phyloP scores from a whole-genome alignment of 2,797 vertebrate species.

The Acanthiza pusilla region DNA sequence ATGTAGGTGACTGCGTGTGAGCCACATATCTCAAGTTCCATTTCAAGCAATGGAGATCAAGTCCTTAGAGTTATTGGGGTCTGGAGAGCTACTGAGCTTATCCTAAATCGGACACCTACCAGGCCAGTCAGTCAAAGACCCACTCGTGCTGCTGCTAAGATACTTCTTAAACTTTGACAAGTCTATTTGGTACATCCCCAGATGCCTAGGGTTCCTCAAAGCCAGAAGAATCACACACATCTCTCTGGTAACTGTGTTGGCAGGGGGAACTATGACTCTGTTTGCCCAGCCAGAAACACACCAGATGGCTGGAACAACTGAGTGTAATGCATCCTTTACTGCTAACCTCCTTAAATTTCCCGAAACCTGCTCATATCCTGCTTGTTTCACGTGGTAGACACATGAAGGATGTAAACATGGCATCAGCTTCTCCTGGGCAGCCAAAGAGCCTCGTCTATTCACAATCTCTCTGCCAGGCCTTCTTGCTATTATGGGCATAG shows the following conservation, averaged over 20 bases:
- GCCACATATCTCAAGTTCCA: conserved; percentile 15
- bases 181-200: neutral
- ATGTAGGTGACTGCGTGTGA: conserved; percentile 47
- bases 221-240: neutral
- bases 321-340: neutral
- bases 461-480: neutral
- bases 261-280: neutral
- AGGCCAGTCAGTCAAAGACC: neutral
- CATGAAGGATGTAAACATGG: neutral
- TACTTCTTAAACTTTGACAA: neutral
- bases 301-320: neutral
- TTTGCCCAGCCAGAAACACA: neutral
- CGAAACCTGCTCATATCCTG: neutral
- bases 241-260: neutral
- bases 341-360: neutral
- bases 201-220: neutral
- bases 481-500: neutral
- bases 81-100: neutral
- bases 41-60: conserved; percentile 18
- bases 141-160: neutral
- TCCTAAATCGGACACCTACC: neutral
- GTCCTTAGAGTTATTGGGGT: neutral
- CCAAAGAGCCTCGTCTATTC: neutral
- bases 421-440: neutral
- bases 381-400: neutral